Percentiles rank a stretch among this genome's conserved stretches.
Evolutionary conservation across 1,140 invertebrate genomes (phyloP).

Genomic region (Rhyacophila brunnea): DNA sequence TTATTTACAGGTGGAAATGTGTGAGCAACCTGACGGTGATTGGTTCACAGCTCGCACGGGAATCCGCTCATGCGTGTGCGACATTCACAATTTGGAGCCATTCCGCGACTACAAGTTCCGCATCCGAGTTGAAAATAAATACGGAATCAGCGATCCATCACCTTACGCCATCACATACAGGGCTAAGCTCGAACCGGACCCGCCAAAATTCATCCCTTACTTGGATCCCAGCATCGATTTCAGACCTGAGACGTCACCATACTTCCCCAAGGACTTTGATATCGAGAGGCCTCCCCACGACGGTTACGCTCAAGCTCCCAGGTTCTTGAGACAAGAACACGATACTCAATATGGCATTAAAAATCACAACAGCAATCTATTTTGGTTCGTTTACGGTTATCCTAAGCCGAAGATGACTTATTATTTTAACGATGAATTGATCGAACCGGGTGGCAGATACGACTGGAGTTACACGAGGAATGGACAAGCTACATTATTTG

Average conservation of each 20-base stretch:
- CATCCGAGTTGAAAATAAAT: constrained; percentile 92
- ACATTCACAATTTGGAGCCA: constrained; percentile 79
- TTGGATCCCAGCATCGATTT: constrained; percentile 79
- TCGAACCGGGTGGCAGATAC: constrained; percentile 79
- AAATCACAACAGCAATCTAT: constrained; percentile 80
- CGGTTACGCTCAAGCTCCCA: constrained; percentile 76
- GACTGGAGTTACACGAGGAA: constrained; percentile 85
- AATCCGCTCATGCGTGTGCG: constrained; percentile 79
- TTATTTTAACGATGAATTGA: constrained; percentile 79
- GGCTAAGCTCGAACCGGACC: constrained; percentile 75
- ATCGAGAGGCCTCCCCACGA: constrained; percentile 83
- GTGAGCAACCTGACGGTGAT: constrained; percentile 81
- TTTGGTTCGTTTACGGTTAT: constrained; percentile 92
- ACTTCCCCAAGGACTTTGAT: constrained; percentile 88
- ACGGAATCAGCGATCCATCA: constrained; percentile 94
- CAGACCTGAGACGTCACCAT: constrained; percentile 82
- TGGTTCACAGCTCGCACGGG: constrained; percentile 82
- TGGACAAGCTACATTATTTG: constrained; percentile 82
- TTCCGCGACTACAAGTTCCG: constrained; percentile 90
- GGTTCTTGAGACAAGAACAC: constrained; percentile 81
- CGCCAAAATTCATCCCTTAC: constrained; percentile 76
- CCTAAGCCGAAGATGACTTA: constrained; percentile 88
- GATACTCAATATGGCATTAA: constrained; percentile 86
- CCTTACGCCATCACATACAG: constrained; percentile 81
- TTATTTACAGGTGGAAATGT: constrained; percentile 76